Base-by-base conservation (phyloP, 2,113 vertebrate genomes). In the Panthera leo region DNA sequence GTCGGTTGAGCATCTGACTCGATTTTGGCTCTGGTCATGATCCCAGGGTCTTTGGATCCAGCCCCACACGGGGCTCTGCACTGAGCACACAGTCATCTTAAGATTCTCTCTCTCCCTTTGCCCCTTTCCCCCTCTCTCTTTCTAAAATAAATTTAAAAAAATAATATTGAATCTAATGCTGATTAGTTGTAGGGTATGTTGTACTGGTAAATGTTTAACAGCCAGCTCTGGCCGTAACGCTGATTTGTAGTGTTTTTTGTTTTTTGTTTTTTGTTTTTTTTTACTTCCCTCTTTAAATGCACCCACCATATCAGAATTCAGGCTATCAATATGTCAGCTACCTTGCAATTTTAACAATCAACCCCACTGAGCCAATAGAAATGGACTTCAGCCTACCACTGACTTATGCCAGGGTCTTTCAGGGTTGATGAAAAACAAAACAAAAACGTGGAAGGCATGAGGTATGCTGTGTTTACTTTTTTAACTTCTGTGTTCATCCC, bases 131-230 rank as follows among this genome's bases (percentile, higher is more conserved):
- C 58, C 19, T 5, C 58, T 61, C 58, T 61, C 21, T 61, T 21
- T 61, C 58, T 23, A 61, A 61, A 61, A 61, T 61, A 61, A 61
- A 9, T 61, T 61, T 2, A 21, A 61, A 61, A 61, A 61, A 8
- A 61, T 61, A 58, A 21, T 63, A 7, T 53, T 82, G 0, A 86
- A 29, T 83, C 75, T 55, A 48, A 89, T 36, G 1, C 23, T 73
- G 2, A n/a, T 34, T 19, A 25, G 5, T 36, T 21, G 12, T 61
- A 73, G 27, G 11, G 4, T 53, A 5, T 15, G 0, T 2, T 88
- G 3, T 65, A 11, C 12, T 65, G 7, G 5, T 45, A 27, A 91
- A 10, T 27, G 65, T 58, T 67, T 71, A 80, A 31, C 7, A 71
- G 7, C 25, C 31, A 19, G 1, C n/a, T 85, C 65, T 80, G 13